phyloP scores from a whole-genome alignment of 2,113 vertebrate species.

The Pelmatolapia mariae region DNA sequence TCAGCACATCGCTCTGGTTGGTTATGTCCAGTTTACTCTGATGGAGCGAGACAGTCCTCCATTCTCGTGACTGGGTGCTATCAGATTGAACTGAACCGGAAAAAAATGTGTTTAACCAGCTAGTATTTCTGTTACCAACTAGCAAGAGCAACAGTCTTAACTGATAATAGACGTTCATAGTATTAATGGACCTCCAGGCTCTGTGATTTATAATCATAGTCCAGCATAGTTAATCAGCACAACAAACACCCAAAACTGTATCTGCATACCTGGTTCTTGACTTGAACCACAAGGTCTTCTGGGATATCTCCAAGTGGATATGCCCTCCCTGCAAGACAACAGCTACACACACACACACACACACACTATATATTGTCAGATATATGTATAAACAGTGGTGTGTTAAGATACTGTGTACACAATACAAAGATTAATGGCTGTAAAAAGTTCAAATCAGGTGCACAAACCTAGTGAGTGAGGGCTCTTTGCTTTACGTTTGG shows the following conservation, averaged over 20 bases:
- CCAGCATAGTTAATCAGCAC: not conserved
- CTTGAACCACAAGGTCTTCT: constrained; percentile 90
- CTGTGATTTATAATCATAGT: not conserved
- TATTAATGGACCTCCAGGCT: not conserved
- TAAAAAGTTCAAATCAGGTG: not conserved
- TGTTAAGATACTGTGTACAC: not conserved
- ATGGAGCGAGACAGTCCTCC: not conserved
- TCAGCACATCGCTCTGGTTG: not conserved
- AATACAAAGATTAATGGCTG: not conserved
- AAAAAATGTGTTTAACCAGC: not conserved
- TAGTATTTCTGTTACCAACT: not conserved
- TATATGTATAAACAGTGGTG: not conserved
- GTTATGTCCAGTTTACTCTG: not conserved
- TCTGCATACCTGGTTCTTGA: constrained; percentile 89
- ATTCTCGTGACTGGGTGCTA: not conserved
- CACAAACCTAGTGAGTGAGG: not conserved
- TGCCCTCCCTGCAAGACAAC: constrained; percentile 86
- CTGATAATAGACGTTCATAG: not conserved
- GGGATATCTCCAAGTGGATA: constrained; percentile 95
- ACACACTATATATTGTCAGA: not conserved
- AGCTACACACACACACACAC: not conserved
- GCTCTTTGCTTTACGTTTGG: not conserved
- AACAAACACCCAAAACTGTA: not conserved
- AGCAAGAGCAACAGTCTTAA: not conserved
- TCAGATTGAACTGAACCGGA: not conserved